phyloP scores from a whole-genome alignment of 2,113 vertebrate species.

The Mixornis gularis region DNA sequence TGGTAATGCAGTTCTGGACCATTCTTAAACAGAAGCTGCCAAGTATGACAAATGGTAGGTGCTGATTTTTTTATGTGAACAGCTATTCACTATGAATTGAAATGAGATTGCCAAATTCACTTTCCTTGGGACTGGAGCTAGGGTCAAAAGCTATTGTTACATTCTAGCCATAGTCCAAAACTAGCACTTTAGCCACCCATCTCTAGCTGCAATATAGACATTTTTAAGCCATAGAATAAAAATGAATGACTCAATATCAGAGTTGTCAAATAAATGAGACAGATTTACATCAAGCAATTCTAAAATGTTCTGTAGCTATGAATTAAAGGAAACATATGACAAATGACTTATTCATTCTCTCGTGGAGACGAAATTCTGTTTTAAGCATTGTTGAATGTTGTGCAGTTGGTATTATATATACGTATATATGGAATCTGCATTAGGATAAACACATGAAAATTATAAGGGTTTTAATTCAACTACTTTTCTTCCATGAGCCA shows the following conservation, averaged over 20 bases:
- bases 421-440: not conserved
- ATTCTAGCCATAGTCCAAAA: not conserved
- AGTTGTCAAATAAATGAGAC: conserved; percentile 30
- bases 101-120: conserved; percentile 55
- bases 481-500: conserved; percentile 26
- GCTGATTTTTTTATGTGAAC: conserved; percentile 65
- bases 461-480: not conserved
- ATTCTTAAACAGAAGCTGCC: conserved; percentile 59
- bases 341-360: conserved; percentile 13
- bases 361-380: conserved; percentile 26
- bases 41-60: conserved; percentile 55
- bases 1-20: conserved; percentile 55
- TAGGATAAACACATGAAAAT: conserved; percentile 2
- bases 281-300: conserved; percentile 36
- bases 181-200: conserved; percentile 4
- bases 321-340: conserved; percentile 43
- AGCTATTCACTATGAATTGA: conserved; percentile 54
- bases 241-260: conserved; percentile 38
- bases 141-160: conserved; percentile 36
- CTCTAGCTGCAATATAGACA: conserved; percentile 32
- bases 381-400: conserved; percentile 43
- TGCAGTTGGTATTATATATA: not conserved
- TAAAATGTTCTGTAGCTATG: conserved; percentile 45
- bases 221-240: conserved; percentile 42
- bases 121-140: conserved; percentile 47